Base-by-base conservation (phyloP, 2,888 invertebrate species). In the Lycaena phlaeas region DNA sequence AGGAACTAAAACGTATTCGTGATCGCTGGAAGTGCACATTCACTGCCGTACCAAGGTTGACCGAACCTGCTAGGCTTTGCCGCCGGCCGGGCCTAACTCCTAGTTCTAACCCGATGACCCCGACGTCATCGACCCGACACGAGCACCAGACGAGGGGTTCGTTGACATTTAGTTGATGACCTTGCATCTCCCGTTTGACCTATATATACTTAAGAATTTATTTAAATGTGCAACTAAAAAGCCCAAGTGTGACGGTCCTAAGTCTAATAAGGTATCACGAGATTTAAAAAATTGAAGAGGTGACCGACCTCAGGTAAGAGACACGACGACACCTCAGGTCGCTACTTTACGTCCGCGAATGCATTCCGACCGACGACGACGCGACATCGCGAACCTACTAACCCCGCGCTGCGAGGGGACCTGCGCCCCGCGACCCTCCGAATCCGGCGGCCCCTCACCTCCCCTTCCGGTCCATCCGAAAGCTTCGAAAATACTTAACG, bases 301-400 rank as follows among this genome's bases (percentile, higher is more conserved):
- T 71, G 67, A 69, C 63, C 73, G 74, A 72, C 70, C 72, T 56
- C 77, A 79, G 78, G 82, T 79, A 67, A 71, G 64, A 68, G 64
- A 59, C 69, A 67, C 74, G 71, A 67, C 71, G 79, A 72, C 69
- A 79, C 81, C 81, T 79, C 64, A 79, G 79, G 77, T 79, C 75
- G 70, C 79, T 73, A 74, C 77, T 79, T 76, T 72, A 78, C 77
- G 77, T 78, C 72, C 81, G 79, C 79, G 81, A 82, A 82, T 82
- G 82, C 82, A 82, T 82, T 78, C 81, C 78, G 76, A 74, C 81
- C 79, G 77, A 70, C 75, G 67, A 68, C 79, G 78, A 74, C 74
- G 76, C 81, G 81, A 79, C 79, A 76, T 77, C 73, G 79, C 81
- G 82, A 78, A 79, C 81, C 81, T 78, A 81, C 81, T 82, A 81